phyloP scores from a whole-genome alignment of 2,113 vertebrate genomes.

The Oxyura jamaicensis region DNA sequence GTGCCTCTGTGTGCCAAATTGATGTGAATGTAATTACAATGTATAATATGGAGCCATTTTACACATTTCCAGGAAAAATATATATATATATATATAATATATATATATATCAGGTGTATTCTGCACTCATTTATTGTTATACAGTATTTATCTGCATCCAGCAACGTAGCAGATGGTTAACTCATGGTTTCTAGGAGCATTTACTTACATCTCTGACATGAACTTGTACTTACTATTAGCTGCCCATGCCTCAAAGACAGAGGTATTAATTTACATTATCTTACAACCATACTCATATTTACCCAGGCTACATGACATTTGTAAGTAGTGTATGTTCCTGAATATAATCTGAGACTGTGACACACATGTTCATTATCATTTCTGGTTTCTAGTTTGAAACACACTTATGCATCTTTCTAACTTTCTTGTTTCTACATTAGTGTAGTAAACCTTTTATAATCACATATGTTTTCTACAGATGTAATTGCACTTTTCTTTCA shows the following conservation, averaged over 20 bases:
- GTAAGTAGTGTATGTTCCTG: background rate
- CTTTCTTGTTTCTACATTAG: background rate
- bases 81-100: background rate
- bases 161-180: background rate
- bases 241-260: background rate
- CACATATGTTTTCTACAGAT: background rate
- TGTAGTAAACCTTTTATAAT: background rate
- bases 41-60: constrained; percentile 11
- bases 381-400: background rate
- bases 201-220: background rate
- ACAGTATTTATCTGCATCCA: background rate
- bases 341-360: background rate
- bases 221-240: background rate
- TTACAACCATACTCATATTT: background rate
- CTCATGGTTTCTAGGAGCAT: background rate
- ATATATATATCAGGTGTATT: background rate
- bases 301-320: background rate
- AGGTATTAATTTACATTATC: background rate
- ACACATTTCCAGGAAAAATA: background rate
- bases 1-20: constrained; percentile 23
- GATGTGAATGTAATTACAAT: constrained; percentile 45
- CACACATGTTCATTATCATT: background rate
- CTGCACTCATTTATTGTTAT: background rate
- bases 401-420: background rate
- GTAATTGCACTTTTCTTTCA: background rate